Base-by-base conservation (phyloP, 2,113 vertebrate species). In the Cygnus buccinator region DNA sequence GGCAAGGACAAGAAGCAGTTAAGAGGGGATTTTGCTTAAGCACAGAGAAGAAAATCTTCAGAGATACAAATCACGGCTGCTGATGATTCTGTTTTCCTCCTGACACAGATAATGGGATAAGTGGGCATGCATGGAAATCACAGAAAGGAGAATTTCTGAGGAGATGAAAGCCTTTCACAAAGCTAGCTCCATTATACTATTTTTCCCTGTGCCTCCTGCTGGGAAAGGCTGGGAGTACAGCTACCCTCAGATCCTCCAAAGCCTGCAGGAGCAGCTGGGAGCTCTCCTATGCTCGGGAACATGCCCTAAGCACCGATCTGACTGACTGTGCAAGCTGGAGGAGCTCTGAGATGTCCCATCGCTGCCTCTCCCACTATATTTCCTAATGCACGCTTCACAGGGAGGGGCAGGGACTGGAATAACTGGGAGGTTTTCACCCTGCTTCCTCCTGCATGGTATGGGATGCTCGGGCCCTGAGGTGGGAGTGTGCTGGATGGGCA, bases 51-150 rank as follows among this genome's bases (percentile, higher is more conserved):
- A 95, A 96, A 97, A 95, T 94, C 96, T 95, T 97, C 94, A 94
- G 91, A 96, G 97, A 97, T 95, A 97, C 94, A 96, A 96, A 97
- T 98, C 96, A 97, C 5, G 61, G 92, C 95, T 83, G 67, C 94
- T 93, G 93, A 96, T 96, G 91, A 97, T 98, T 97, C 97, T 98
- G 96, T 97, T 97, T 98, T 97, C 95, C 93, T 96, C 82, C 97
- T 97, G 95, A 97, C 95, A 95, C 96, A 94, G 96, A 98, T 98
- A 97, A 98, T 98, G 88, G 97, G 97, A 96, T 97, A 97, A 97
- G 93, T 95, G 90, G 94, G 93, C 95, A 98, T 84, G 97, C 96
- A 97, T 94, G 94, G 96, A 97, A 98, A 98, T 97, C 90, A 94
- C 52, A 94, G 95, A 95, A 96, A 95, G 85, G 89, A 96, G 87